A percentile compares a stretch with the other conserved stretches of the same genome.
These are phyloP conservation scores for Xenopus petersii DNA, from an alignment of 2,797 vertebrate species.

Conservation along the genomic window DNA sequence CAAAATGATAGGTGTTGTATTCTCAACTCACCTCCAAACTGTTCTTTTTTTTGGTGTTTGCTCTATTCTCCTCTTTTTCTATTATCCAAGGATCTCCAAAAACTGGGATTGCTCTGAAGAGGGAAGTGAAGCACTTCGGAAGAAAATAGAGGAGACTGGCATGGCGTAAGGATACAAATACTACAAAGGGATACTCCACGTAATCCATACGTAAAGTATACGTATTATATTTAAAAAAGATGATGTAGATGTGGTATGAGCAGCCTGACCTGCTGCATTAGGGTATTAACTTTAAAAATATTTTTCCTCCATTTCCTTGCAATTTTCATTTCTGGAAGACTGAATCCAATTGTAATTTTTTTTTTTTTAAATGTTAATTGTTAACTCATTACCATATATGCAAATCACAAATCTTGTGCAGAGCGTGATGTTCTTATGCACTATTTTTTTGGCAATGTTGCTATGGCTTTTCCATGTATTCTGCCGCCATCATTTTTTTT, in stretches of 20 bases:
- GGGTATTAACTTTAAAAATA: background rate
- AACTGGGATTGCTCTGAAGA: slow-evolving; percentile 23
- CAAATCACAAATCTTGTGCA: slow-evolving; percentile 55
- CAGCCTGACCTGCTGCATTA: slow-evolving; percentile 3
- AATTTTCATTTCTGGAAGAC: slow-evolving; percentile 49
- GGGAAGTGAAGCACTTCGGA: slow-evolving; percentile 1
- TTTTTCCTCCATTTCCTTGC: slow-evolving; percentile 30
- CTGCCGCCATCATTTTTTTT: no score
- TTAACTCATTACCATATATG: slow-evolving; percentile 70
- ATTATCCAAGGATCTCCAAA: slow-evolving; percentile 4
- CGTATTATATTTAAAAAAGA: slow-evolving; percentile 47
- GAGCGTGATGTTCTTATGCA: slow-evolving; percentile 55
- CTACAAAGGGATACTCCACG: slow-evolving; percentile 52
- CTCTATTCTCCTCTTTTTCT: background rate
- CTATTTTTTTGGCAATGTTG: slow-evolving; percentile 44
- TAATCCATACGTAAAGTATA: slow-evolving; percentile 52
- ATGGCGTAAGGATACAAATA: slow-evolving; percentile 51
- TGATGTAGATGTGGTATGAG: slow-evolving; percentile 40
- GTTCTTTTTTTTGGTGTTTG: background rate
- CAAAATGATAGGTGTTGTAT: background rate
- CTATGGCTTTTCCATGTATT: slow-evolving; percentile 14
- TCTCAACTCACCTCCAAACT: background rate
- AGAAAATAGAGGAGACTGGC: slow-evolving; percentile 26
- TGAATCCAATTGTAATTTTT: slow-evolving; percentile 49
- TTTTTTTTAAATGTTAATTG: slow-evolving; percentile 64